phyloP scores from a whole-genome alignment of 2,797 vertebrate genomes.

The Tenualosa ilisha region DNA sequence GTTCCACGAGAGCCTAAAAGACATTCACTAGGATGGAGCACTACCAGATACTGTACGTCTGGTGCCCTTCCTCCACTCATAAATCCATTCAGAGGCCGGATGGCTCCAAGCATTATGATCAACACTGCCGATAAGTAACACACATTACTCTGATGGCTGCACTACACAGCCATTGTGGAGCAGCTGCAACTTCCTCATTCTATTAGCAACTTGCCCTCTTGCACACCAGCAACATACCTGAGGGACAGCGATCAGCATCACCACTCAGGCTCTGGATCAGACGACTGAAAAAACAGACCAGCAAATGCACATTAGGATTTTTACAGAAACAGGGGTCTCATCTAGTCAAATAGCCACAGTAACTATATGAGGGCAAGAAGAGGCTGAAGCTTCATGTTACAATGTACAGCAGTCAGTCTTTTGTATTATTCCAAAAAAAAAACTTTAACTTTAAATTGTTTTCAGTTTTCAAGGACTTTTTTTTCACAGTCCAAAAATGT shows the following conservation, averaged over 20 bases:
- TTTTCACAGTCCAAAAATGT: background rate
- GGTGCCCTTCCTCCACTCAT: background rate
- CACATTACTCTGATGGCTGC: background rate
- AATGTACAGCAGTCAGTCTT: background rate
- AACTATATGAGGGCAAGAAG: background rate
- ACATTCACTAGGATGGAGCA: background rate
- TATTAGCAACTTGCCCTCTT: background rate
- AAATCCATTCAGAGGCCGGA: background rate
- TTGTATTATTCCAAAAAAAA: background rate
- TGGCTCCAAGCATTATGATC: background rate
- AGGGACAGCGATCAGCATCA: conserved; percentile 81
- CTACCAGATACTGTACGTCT: background rate
- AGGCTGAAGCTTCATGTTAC: background rate
- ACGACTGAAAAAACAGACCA: conserved; percentile 70
- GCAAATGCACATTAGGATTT: background rate
- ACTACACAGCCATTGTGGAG: background rate
- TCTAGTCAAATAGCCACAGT: background rate
- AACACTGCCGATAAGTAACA: background rate
- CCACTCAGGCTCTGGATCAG: conserved; percentile 88
- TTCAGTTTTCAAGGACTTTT: too few relatives aligned
- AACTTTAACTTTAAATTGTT: too few relatives aligned
- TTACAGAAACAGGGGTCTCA: background rate
- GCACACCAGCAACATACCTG: conserved; percentile 59
- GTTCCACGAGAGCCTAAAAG: background rate
- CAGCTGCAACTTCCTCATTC: background rate